Base-by-base conservation (phyloP, 2,888 invertebrate genomes). In the Hyalella azteca region DNA sequence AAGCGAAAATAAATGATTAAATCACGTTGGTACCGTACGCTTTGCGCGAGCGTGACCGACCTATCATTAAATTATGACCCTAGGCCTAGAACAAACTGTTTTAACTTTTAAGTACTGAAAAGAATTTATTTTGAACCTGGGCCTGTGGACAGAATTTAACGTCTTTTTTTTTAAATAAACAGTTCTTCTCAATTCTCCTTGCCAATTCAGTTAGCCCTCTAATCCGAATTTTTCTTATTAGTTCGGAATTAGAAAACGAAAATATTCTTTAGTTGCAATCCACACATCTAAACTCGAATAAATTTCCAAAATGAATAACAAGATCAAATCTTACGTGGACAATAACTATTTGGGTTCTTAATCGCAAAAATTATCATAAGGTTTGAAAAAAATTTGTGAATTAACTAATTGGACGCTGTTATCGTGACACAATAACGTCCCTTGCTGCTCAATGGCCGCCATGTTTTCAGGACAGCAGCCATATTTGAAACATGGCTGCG, bases 401-500 rank as follows among this genome's bases (percentile, higher is more conserved):
- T 4, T 49, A 13, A 49, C 49, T 49, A 15, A 49, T n/a, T n/a
- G 4, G 15, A 49, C 49, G 19, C 19, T 49, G 3, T 9, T 15
- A 4, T 49, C 49, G 4, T 9, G 4, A 49, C 49, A 22, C 19
- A 15, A 22, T 22, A 7, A 15, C 49, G 19, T 15, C 49, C 3
- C 49, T n/a, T 22, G 5, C 49, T 49, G 49, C 49, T 49, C 15
- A 15, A 13, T 13, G 4, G 49, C 79, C 73, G 59, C 83, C 81
- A 81, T 81, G 79, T 81, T 83, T 83, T 81, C 73, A 50, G 29
- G 50, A 59, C 41, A 41, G 79, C 83, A 80, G 83, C 82, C 84
- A 82, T 84, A 82, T 81, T 84, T 83, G 80, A 81, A 84, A 84
- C 81, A 84, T 84, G 84, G 84, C 84, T 84, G 84, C 84, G 81